phyloP scores from a whole-genome alignment of 2,113 vertebrate genomes.

The Pristiophorus japonicus region DNA sequence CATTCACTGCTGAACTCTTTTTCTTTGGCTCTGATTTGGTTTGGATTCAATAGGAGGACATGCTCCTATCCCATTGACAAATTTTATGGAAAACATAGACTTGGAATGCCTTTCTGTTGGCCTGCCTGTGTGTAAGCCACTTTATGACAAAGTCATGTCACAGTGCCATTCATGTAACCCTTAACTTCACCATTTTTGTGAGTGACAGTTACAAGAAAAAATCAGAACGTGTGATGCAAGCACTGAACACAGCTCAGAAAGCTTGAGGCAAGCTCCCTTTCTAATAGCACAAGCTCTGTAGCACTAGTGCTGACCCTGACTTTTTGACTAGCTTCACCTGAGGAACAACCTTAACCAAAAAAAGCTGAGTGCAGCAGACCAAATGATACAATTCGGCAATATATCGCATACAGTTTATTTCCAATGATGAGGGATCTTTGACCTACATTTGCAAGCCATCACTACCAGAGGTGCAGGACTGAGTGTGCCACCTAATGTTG shows the following conservation, averaged over 20 bases:
- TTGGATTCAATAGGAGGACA: not conserved
- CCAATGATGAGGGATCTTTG: not conserved
- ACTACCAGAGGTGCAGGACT: not conserved
- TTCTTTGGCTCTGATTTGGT: not conserved
- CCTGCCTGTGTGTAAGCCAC: not conserved
- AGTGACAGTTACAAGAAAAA: not conserved
- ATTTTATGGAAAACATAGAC: not conserved
- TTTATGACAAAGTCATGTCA: not conserved
- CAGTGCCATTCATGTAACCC: not conserved
- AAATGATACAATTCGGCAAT: not conserved
- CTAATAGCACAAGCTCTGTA: not conserved
- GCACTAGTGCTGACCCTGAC: not conserved
- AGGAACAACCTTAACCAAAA: not conserved
- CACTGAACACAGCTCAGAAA: not conserved
- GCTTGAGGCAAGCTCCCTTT: not conserved
- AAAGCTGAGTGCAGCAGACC: not conserved
- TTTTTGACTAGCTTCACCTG: not conserved
- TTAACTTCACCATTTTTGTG: not conserved
- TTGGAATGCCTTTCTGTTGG: not conserved
- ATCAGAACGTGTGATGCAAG: not conserved
- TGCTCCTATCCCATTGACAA: not conserved
- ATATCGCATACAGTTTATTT: not conserved
- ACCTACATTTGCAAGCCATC: not conserved
- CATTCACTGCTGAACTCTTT: not conserved
- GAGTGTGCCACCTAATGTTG: not conserved